Percentiles rank a stretch among this genome's conserved stretches.
Evolutionary conservation across 1,140 invertebrate species (phyloP).

Genomic region (Bombus breviceps): DNA sequence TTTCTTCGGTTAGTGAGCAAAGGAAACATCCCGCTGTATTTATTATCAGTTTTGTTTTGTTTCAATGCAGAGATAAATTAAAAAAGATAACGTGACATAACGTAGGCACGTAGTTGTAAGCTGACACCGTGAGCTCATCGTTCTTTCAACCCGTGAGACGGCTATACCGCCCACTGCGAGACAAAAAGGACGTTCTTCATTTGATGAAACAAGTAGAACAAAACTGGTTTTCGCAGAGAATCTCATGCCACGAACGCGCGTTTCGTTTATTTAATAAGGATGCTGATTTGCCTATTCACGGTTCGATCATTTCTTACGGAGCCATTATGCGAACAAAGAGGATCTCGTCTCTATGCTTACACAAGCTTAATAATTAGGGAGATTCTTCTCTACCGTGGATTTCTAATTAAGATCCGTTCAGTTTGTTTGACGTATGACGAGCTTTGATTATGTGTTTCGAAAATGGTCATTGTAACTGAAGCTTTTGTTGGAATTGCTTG

Average conservation of each 20-base stretch:
- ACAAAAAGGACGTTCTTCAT: slow-evolving; percentile 66
- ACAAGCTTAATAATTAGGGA: neutral
- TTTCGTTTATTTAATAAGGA: slow-evolving; percentile 17
- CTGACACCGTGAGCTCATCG: slow-evolving; percentile 64
- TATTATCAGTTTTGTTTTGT: slow-evolving; percentile 16
- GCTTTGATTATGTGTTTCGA: too few relatives aligned
- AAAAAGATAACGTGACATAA: slow-evolving; percentile 52
- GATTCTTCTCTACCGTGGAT: neutral
- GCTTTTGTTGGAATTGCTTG: neutral
- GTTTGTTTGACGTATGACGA: neutral
- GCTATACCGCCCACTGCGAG: slow-evolving; percentile 64
- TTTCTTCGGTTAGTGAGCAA: too few relatives aligned
- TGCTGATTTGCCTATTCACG: slow-evolving; percentile 14
- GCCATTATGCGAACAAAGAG: neutral
- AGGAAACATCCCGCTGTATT: neutral
- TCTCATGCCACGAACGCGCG: slow-evolving; percentile 44
- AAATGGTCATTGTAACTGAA: too few relatives aligned
- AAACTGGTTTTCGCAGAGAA: slow-evolving; percentile 54
- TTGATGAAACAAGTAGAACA: slow-evolving; percentile 49
- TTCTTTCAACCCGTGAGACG: slow-evolving; percentile 53
- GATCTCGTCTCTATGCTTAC: neutral
- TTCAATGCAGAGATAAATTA: slow-evolving; percentile 42
- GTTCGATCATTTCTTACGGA: slow-evolving; percentile 9
- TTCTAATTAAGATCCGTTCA: neutral
- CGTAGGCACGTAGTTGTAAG: slow-evolving; percentile 60